Evolutionary conservation across 1,140 invertebrate species (phyloP).

Genomic region (Lysiphlebus fabarum): DNA sequence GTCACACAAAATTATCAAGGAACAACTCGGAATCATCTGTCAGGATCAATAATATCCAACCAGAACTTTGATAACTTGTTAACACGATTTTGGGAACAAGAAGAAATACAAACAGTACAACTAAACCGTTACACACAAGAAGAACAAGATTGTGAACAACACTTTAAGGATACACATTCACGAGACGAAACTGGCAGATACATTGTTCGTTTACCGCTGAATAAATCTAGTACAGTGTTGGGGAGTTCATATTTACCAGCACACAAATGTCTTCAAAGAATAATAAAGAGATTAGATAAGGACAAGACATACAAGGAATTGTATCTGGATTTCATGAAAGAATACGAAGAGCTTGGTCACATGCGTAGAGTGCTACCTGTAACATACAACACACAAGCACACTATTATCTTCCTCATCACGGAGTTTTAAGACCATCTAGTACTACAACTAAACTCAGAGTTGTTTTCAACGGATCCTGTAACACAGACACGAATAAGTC

Average conservation of each 20-base stretch:
- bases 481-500: constrained; percentile 2
- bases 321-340: constrained; percentile 40
- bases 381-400: not conserved
- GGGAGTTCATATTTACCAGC: constrained; percentile 26
- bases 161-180: constrained; percentile 9
- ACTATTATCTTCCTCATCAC: constrained; percentile 18
- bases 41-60: too few species aligned
- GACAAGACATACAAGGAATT: constrained; percentile 26
- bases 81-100: constrained; percentile 12
- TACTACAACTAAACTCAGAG: constrained; percentile 20
- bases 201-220: constrained; percentile 5
- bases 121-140: constrained; percentile 2
- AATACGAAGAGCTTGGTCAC: constrained; percentile 42
- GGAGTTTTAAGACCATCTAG: constrained; percentile 18
- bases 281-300: constrained; percentile 22
- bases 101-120: not conserved
- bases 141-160: constrained; percentile 6
- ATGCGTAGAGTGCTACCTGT: constrained; percentile 28
- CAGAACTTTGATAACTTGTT: too few species aligned
- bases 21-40: too few species aligned
- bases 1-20: too few species aligned
- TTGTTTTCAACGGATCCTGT: constrained; percentile 10
- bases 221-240: constrained; percentile 2
- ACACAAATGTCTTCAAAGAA: constrained; percentile 14
- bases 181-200: constrained; percentile 9